Base-by-base conservation (phyloP, 1,140 invertebrate species). In the Achatina immaculata region DNA sequence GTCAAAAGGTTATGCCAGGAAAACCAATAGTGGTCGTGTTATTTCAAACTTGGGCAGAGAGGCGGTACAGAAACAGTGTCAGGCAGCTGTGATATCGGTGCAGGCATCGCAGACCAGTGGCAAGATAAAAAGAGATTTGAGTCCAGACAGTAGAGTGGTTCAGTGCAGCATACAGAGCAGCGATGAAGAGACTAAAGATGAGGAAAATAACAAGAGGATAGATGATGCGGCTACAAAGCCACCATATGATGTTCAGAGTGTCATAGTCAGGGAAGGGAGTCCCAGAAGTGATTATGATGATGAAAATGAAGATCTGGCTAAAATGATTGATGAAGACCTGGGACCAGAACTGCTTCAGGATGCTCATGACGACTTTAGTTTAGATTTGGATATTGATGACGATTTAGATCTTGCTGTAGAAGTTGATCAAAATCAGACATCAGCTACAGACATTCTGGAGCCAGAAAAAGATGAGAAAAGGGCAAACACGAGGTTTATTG, bases 401-500 rank as follows among this genome's bases (percentile, higher is more conserved):
- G 82, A 83, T 31, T 72, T 74, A 24, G 45, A 51, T 45, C 65
- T 51, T 34, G 81, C 73, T 36, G 62, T 82, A 14, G 75, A 21
- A 40, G 68, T 77, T 28, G 78, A 19, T 36, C 58, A 78, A 21
- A 42, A 80, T 19, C 3, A 24, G 34, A 69, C 81, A 34, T 72
- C 66, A 43, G 82, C 66, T 9, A 73, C n/a, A 71, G 80, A 38
- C 42, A 78, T 65, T 28, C 11, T 7, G 19, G 43, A 43, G 36
- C 62, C 21, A 34, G 80, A 42, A 43, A 36, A 73, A 31, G 72
- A 83, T 31, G 75, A 79, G 31, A 42, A 24, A 21, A 81, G 79
- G 72, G 24, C 19, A 24, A 66, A 51, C 7, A 85, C 92, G 31
- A 87, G 88, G 75, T 93, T 92, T 83, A 89, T 92, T 42, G 91